Base-by-base conservation (phyloP, 2,113 vertebrate genomes). In the Syngnathus floridae region DNA sequence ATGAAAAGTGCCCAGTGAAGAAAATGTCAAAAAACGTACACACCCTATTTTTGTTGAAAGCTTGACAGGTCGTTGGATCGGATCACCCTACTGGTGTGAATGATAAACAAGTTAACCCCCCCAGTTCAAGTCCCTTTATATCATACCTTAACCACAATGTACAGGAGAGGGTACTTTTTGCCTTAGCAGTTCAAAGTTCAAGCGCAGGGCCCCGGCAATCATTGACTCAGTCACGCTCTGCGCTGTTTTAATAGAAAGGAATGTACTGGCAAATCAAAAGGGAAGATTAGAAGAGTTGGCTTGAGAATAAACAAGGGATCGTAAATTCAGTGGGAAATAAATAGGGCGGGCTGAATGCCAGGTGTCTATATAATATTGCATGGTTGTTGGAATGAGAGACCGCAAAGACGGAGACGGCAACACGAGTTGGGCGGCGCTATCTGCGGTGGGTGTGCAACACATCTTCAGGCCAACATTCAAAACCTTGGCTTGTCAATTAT, bases 181-280 rank as follows among this genome's bases (percentile, higher is more conserved):
- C 66, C 62, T 61, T 1, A 10, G 9, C 1, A 69, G 87, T 85
- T 90, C 84, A 88, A 85, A 86, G 86, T 86, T 90, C 86, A 86
- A 38, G 64, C 48, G 1, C 58, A 48, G 57, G 63, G 26, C 62
- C 67, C 65, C 31, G 55, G 62, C 73, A 86, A 86, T 87, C 77
- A 87, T 84, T 87, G 83, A 87, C 81, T 68, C 64, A 63, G 70
- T 74, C 68, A 67, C 70, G 51, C 41, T 2, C 65, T 67, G 63
- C 65, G 63, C 64, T 66, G 57, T 76, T 72, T 74, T 69, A 74
- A 78, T 77, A 57, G 57, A 69, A 68, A 40, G 69, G 56, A 69
- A 77, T 60, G 65, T 67, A 56, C 48, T 13, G 3, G 54, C 54
- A 75, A 81, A 87, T 85, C 74, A 72, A 81, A 73, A 75, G 70